Evolutionary conservation across 2,797 vertebrate genomes (phyloP).

Genomic region (Phoxinus dragarum): DNA sequence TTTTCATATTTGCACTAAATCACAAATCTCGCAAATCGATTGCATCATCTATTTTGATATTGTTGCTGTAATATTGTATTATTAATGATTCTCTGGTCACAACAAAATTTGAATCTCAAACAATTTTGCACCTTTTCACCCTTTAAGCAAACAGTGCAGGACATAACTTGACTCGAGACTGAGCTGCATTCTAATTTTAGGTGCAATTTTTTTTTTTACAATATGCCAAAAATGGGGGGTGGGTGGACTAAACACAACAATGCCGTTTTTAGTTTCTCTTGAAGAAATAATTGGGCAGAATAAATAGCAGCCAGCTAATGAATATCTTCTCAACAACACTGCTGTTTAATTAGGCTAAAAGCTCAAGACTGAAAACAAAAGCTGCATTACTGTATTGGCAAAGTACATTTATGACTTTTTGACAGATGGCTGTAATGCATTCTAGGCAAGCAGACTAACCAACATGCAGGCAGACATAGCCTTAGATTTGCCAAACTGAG

Average conservation of each 20-base stretch:
- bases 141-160: conserved; percentile 4
- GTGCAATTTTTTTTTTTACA: conserved; percentile 21
- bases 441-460: conserved; percentile 49
- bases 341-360: conserved; percentile 80
- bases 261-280: conserved; percentile 67
- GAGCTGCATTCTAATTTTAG: conserved; percentile 16
- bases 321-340: conserved; percentile 70
- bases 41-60: conserved; percentile 21
- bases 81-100: not conserved
- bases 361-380: conserved; percentile 75
- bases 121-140: not conserved
- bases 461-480: conserved; percentile 38
- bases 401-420: conserved; percentile 73
- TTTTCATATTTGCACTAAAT: conserved; percentile 11
- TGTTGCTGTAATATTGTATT: conserved; percentile 5
- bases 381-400: conserved; percentile 69
- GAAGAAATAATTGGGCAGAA: conserved; percentile 71
- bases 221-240: not conserved
- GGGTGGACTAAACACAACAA: conserved; percentile 21
- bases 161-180: not conserved
- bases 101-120: not conserved
- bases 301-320: conserved; percentile 70
- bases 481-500: conserved; percentile 2
- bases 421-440: conserved; percentile 72
- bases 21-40: not conserved